Evolutionary conservation across 2,113 vertebrate genomes (phyloP).

Genomic region (Oostethus manadensis): DNA sequence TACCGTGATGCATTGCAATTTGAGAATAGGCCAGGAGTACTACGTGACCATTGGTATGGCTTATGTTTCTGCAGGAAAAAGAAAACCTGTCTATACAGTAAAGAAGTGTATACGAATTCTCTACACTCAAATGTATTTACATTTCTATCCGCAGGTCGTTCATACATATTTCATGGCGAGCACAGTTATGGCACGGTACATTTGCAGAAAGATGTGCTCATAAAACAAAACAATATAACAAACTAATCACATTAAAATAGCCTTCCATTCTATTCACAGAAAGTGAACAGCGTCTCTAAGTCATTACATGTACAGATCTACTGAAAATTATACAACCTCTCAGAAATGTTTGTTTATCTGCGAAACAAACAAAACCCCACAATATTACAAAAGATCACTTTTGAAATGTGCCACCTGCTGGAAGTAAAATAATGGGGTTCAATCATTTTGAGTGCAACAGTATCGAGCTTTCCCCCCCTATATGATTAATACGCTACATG

Average conservation of each 20-base stretch:
- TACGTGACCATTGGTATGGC: slow-evolving; percentile 26
- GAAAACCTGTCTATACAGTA: neutral
- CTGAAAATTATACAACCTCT: no score
- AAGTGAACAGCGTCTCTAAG: no score
- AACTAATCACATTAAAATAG: neutral
- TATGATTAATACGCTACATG: no score
- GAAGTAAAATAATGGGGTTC: no score
- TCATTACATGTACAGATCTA: no score
- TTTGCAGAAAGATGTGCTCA: slow-evolving; percentile 6
- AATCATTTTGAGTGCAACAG: no score
- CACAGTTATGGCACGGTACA: slow-evolving; percentile 19
- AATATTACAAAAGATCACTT: no score
- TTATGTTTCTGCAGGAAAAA: slow-evolving; percentile 16
- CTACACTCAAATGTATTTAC: slow-evolving; percentile 1
- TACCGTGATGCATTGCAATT: slow-evolving; percentile 10
- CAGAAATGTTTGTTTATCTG: no score
- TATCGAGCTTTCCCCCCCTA: no score
- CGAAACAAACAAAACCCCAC: no score
- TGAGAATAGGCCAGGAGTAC: slow-evolving; percentile 1
- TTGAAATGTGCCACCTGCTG: no score
- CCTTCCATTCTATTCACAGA: neutral
- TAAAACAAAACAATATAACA: neutral
- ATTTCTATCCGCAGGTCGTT: slow-evolving; percentile 2
- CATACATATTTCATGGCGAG: slow-evolving; percentile 1
- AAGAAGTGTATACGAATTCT: neutral